phyloP scores from a whole-genome alignment of 2,113 vertebrate species.

The Telmatochromis bifrenatus region DNA sequence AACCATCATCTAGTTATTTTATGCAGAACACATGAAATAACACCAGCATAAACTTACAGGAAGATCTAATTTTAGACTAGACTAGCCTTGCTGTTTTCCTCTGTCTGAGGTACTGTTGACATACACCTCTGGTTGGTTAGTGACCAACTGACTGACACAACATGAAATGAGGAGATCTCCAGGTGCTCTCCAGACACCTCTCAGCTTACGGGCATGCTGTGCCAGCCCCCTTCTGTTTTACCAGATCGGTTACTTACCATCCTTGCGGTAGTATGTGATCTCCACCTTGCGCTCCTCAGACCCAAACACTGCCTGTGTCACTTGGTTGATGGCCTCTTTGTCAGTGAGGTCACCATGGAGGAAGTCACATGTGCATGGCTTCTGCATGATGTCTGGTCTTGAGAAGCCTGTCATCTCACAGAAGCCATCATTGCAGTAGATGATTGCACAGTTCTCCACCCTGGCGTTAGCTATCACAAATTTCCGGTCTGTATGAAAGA shows the following conservation, averaged over 20 bases:
- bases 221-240: neutral
- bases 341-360: slow-evolving; percentile 92
- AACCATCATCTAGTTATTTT: neutral
- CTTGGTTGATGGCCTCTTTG: slow-evolving; percentile 85
- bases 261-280: slow-evolving; percentile 95
- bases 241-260: slow-evolving; percentile 78
- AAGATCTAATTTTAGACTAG: neutral
- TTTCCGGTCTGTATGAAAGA: slow-evolving; percentile 87
- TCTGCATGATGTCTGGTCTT: slow-evolving; percentile 97
- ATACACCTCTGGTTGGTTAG: neutral
- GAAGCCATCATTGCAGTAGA: slow-evolving; percentile 98
- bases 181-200: neutral
- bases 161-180: neutral
- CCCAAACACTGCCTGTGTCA: slow-evolving; percentile 87
- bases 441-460: slow-evolving; percentile 97
- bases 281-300: slow-evolving; percentile 96
- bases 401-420: slow-evolving; percentile 99
- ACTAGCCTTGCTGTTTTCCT: neutral
- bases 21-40: neutral
- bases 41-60: neutral
- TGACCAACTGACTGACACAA: slow-evolving; percentile 2
- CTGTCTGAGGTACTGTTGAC: neutral
- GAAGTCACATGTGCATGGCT: slow-evolving; percentile 95
- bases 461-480: slow-evolving; percentile 99
- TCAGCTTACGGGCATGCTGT: neutral